Conservation (phyloP, 1,140 invertebrate genomes). For the Diploscapter pachys region DNA sequence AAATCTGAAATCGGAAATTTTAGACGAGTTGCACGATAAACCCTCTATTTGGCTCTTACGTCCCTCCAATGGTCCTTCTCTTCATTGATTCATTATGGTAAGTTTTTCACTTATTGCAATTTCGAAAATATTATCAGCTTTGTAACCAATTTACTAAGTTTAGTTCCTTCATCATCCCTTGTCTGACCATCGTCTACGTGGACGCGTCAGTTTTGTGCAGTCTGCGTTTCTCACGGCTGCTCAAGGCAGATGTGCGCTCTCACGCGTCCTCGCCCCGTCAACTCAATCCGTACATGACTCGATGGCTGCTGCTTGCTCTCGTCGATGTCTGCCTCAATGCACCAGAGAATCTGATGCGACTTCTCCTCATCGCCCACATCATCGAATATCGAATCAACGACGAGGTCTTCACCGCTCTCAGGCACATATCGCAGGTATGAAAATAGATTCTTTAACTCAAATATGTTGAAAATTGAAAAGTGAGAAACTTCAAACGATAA, state of each 20-base stretch:
- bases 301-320: conserved; percentile 39
- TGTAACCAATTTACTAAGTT: conserved; percentile 26
- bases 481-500: no score
- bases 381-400: conserved; percentile 32
- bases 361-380: conserved; percentile 29
- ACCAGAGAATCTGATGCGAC: conserved; percentile 38
- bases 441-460: no score
- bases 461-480: no score
- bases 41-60: no score
- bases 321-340: conserved; percentile 38
- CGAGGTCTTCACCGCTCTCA: conserved; percentile 25
- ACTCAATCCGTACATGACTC: conserved; percentile 19
- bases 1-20: conserved; percentile 15
- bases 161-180: conserved; percentile 37
- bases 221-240: conserved; percentile 17
- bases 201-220: conserved; percentile 36
- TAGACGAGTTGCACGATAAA: background rate
- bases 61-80: no score
- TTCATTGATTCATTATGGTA: no score
- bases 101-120: no score
- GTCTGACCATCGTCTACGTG: conserved; percentile 35
- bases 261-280: conserved; percentile 1
- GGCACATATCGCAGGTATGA: no score
- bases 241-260: conserved; percentile 6
- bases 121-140: no score